Percentiles rank a stretch among this genome's conserved stretches.
Conservation (phyloP, 2,113 vertebrate species). For the Arizona elegans region DNA sequence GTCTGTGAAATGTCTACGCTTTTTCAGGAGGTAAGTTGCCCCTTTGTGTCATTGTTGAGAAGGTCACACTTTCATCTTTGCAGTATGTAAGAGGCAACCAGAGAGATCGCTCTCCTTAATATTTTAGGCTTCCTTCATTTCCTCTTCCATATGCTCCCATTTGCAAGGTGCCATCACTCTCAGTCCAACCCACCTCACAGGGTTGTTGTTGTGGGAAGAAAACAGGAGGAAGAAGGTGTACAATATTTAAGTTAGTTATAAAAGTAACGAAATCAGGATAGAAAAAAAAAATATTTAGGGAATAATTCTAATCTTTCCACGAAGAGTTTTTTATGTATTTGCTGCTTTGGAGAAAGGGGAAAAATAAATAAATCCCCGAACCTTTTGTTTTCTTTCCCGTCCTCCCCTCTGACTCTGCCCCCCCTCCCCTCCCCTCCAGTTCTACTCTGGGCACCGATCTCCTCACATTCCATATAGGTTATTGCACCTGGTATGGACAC, state of each 20-base stretch:
- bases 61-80: neutral
- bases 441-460: conserved; percentile 98
- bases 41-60: neutral
- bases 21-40: conserved; percentile 89
- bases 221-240: neutral
- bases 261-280: neutral
- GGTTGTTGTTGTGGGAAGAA: neutral
- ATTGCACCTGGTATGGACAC: conserved; percentile 98
- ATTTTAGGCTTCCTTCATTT: neutral
- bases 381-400: neutral
- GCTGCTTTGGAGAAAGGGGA: neutral
- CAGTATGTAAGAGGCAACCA: no score
- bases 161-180: neutral
- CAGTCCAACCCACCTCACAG: neutral
- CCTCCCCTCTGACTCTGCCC: conserved; percentile 26
- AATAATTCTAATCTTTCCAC: neutral
- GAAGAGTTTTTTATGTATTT: neutral
- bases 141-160: neutral
- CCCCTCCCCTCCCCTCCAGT: conserved; percentile 72
- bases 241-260: no score
- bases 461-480: conserved; percentile 99
- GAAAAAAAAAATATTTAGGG: neutral
- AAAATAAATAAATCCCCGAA: neutral
- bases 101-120: neutral
- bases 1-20: conserved; percentile 98